These are phyloP conservation scores for Spisula subtruncata DNA, from an alignment of 2,888 invertebrate genomes.

Conservation along the genomic window DNA sequence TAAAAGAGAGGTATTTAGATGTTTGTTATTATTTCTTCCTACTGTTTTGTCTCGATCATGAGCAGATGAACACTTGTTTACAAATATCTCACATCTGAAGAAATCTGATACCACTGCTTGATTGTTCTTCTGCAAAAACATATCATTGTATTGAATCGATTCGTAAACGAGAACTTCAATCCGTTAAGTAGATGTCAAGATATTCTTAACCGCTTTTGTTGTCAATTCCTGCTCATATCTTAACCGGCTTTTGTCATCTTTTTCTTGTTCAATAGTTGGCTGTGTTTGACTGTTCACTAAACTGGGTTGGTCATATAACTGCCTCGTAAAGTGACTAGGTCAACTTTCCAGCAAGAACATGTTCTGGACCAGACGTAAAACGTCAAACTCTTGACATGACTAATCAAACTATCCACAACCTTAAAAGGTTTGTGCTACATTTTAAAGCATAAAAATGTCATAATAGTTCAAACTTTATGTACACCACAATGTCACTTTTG, in stretches of 20 bases:
- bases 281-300: not conserved
- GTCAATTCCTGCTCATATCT: conserved; percentile 30
- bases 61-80: not conserved
- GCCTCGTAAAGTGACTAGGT: conserved; percentile 12
- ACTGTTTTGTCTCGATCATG: no score
- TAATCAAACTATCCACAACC: not conserved
- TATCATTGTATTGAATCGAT: conserved; percentile 27
- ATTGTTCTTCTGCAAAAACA: conserved; percentile 18
- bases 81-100: not conserved
- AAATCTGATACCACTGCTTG: not conserved
- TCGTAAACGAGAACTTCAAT: conserved; percentile 20
- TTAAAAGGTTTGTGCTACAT: conserved; percentile 21
- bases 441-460: not conserved
- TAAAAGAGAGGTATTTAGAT: no score
- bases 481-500: not conserved
- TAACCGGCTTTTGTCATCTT: conserved; percentile 14
- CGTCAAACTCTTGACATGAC: not conserved
- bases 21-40: no score
- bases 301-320: not conserved
- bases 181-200: conserved; percentile 41
- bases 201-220: conserved; percentile 33
- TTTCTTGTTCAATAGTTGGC: not conserved
- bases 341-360: conserved; percentile 20
- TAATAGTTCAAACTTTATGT: not conserved
- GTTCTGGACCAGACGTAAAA: not conserved